Conservation (phyloP, 53 echinoderm and acorn worm genomes). For the Astropecten irregularis region DNA sequence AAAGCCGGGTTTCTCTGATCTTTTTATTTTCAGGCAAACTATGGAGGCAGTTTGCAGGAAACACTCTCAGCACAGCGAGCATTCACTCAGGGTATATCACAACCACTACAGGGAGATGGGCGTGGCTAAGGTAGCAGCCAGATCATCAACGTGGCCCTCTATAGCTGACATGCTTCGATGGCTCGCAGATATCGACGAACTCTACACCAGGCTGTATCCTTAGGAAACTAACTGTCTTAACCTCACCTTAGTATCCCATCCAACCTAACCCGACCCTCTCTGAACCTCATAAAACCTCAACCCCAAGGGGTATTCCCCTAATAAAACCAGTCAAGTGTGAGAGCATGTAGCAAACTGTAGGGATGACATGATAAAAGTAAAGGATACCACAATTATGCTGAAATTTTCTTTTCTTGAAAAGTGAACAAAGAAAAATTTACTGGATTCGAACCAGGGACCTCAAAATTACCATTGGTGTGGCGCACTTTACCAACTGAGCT, state of each 20-base stretch:
- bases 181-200: conserved; percentile 55
- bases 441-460: too few relatives aligned
- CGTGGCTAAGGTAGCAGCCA: neutral
- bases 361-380: too few relatives aligned
- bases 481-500: too few relatives aligned
- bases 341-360: neutral
- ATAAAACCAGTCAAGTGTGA: neutral
- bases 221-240: too few relatives aligned
- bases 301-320: neutral
- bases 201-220: conserved; percentile 77
- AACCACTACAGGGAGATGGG: conserved; percentile 47
- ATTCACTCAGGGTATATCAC: conserved; percentile 64
- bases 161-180: conserved; percentile 81
- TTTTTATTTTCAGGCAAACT: conserved; percentile 25
- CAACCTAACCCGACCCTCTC: too few relatives aligned
- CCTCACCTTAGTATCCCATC: too few relatives aligned
- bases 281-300: neutral
- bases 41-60: conserved; percentile 55
- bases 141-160: conserved; percentile 74
- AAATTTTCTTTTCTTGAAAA: too few relatives aligned
- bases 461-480: too few relatives aligned
- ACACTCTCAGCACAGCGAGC: conserved; percentile 47
- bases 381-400: too few relatives aligned
- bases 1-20: neutral
- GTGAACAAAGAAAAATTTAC: too few relatives aligned